These are phyloP conservation scores for Cantharis rufa DNA, from an alignment of 2,888 invertebrate species.

Conservation along the genomic window DNA sequence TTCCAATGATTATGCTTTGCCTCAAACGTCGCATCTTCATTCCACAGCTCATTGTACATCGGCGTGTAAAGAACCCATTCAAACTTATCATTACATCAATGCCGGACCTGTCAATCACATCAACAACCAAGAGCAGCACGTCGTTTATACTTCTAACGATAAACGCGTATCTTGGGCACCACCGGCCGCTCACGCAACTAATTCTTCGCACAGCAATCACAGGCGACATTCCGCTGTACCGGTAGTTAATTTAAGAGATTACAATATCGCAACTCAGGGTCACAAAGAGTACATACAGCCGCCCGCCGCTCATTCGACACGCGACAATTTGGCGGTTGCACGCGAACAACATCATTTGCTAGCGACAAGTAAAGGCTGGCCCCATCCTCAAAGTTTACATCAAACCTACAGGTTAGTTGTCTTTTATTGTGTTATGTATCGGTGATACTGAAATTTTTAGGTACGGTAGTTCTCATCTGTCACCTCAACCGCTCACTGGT, in stretches of 20 bases:
- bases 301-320: conserved; percentile 62
- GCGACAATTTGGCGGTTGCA: conserved; percentile 52
- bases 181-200: conserved; percentile 56
- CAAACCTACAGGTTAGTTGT: conserved; percentile 56
- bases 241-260: conserved; percentile 53
- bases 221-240: conserved; percentile 54
- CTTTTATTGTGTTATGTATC: neutral
- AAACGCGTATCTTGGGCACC: conserved; percentile 64
- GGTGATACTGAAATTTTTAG: conserved; percentile 38
- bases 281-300: conserved; percentile 64
- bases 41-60: conserved; percentile 48
- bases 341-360: conserved; percentile 64
- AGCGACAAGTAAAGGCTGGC: conserved; percentile 57
- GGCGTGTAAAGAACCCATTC: conserved; percentile 59
- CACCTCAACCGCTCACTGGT: conserved; percentile 58
- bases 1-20: conserved; percentile 45
- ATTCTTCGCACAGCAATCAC: conserved; percentile 49
- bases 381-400: conserved; percentile 56
- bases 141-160: conserved; percentile 53
- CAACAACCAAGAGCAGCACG: conserved; percentile 41
- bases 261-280: conserved; percentile 53
- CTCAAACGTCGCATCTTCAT: conserved; percentile 34
- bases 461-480: conserved; percentile 57
- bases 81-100: conserved; percentile 55
- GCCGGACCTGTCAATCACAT: conserved; percentile 53